Evolutionary conservation across 2,888 invertebrate genomes (phyloP).

Genomic region (Stenolophus ochropezus): DNA sequence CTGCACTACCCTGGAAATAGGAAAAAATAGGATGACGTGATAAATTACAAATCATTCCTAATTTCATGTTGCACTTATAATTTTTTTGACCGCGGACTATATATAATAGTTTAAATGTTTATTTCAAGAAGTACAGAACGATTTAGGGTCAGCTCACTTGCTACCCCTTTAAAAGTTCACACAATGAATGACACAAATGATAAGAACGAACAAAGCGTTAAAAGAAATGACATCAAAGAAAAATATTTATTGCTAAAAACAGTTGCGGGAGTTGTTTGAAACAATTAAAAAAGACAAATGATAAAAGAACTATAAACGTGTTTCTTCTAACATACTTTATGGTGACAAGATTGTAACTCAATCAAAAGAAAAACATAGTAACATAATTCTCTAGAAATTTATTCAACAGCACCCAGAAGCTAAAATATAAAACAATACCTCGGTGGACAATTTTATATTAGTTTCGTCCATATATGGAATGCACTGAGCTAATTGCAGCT

Average conservation of each 20-base stretch:
- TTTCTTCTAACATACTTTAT: not conserved
- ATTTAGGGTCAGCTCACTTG: no score
- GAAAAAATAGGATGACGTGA: no score
- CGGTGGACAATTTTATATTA: not conserved
- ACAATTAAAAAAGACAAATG: not conserved
- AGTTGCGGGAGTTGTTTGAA: not conserved
- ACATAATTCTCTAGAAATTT: not conserved
- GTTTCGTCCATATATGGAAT: not conserved
- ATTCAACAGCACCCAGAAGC: not conserved
- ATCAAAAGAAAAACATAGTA: not conserved
- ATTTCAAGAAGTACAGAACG: no score
- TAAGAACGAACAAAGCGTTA: no score
- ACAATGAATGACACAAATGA: no score
- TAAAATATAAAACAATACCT: not conserved
- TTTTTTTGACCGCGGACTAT: no score
- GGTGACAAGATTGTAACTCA: not conserved
- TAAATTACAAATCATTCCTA: no score
- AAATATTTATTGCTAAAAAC: not conserved
- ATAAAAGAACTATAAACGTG: not conserved
- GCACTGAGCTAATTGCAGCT: not conserved
- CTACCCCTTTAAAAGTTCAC: no score
- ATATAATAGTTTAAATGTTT: no score
- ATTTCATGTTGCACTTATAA: no score
- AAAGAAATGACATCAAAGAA: not conserved
- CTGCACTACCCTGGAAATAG: no score